phyloP scores from a whole-genome alignment of 2,797 vertebrate genomes.

The Heteromormyrus szaboi region DNA sequence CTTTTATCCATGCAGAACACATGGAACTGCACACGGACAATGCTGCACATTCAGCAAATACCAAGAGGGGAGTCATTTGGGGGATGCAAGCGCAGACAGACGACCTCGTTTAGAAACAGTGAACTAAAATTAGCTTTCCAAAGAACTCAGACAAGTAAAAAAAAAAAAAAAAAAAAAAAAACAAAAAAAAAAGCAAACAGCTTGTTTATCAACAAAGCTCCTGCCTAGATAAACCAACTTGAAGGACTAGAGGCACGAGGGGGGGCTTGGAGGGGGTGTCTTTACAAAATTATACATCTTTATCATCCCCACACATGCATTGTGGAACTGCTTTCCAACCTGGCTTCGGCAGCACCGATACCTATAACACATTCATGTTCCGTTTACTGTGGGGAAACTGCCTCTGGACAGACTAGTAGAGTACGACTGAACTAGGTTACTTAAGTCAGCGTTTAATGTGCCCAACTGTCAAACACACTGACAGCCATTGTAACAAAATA shows the following conservation, averaged over 20 bases:
- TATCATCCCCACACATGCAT: constrained; percentile 35
- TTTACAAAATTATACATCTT: not conserved
- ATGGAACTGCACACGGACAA: not conserved
- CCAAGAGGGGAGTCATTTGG: not conserved
- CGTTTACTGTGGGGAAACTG: constrained; percentile 31
- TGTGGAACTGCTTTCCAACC: constrained; percentile 43
- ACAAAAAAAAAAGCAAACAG: constrained; percentile 23
- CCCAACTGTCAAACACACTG: constrained; percentile 4
- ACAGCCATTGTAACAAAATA: constrained; percentile 34
- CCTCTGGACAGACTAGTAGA: constrained; percentile 22
- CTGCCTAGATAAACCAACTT: constrained; percentile 59
- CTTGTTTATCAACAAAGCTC: constrained; percentile 50
- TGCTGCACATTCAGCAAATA: not conserved
- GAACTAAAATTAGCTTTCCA: constrained; percentile 40
- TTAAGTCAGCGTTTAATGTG: constrained; percentile 16
- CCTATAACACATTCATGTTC: constrained; percentile 46
- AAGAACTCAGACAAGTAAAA: constrained; percentile 33
- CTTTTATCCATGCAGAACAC: not conserved
- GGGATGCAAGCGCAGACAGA: constrained; percentile 18
- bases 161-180: not conserved
- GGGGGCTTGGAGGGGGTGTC: constrained; percentile 18
- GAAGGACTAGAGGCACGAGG: constrained; percentile 41
- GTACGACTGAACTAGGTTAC: constrained; percentile 5
- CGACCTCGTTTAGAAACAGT: constrained; percentile 38
- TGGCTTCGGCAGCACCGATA: constrained; percentile 50